Conservation (phyloP, 2,888 invertebrate genomes). For the Muscina levida region DNA sequence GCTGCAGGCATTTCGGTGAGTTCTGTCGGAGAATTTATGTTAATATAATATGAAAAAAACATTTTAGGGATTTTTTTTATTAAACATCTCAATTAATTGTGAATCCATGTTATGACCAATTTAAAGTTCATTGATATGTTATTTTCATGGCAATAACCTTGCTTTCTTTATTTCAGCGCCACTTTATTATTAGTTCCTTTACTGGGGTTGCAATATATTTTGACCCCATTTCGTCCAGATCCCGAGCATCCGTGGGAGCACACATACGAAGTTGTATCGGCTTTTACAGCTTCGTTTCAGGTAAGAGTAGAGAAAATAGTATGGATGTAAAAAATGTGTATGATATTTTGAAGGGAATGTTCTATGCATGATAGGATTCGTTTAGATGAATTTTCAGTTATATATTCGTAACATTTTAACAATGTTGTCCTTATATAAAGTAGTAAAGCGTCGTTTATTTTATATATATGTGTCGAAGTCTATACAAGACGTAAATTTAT, state of each 20-base stretch:
- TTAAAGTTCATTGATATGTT: background rate
- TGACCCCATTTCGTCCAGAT: conserved; percentile 91
- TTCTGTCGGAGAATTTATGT: background rate
- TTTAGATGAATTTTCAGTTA: too few relatives aligned
- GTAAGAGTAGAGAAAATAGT: conserved; percentile 80
- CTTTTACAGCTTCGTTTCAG: conserved; percentile 93
- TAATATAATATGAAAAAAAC: background rate
- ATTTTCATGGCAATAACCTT: background rate
- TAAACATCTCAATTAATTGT: too few relatives aligned
- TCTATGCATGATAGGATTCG: too few relatives aligned
- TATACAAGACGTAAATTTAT: too few relatives aligned
- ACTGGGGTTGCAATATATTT: conserved; percentile 93
- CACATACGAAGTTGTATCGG: conserved; percentile 91
- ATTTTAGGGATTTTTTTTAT: conserved; percentile 28
- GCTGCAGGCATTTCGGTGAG: conserved; percentile 87
- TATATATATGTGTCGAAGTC: too few relatives aligned
- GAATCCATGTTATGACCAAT: background rate
- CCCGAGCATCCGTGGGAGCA: conserved; percentile 87
- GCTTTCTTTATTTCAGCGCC: conserved; percentile 82
- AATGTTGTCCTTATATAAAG: too few relatives aligned
- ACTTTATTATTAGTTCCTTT: conserved; percentile 94
- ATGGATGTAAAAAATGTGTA: too few relatives aligned
- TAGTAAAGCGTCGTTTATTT: too few relatives aligned
- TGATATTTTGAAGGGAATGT: too few relatives aligned
- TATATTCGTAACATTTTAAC: too few relatives aligned